A percentile compares a stretch with the other conserved stretches of the same genome.
These are phyloP conservation scores for Dendrolimus kikuchii DNA, from an alignment of 1,140 invertebrate species.

Conservation along the genomic window DNA sequence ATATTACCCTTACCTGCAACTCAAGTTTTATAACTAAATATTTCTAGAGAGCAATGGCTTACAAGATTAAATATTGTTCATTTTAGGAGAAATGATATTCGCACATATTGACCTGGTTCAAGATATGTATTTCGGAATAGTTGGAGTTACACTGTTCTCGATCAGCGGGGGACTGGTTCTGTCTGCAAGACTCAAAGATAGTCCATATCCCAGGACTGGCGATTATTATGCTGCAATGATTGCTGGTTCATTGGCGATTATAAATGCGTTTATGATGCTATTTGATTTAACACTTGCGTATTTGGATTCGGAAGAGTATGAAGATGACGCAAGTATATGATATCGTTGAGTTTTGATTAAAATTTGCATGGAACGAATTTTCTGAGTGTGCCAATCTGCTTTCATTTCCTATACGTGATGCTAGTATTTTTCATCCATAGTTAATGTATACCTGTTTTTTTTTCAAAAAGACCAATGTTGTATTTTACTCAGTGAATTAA, in stretches of 20 bases:
- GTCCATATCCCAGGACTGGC: constrained; percentile 36
- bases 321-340: constrained; percentile 50
- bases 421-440: constrained; percentile 2
- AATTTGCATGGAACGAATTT: background rate
- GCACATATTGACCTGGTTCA: constrained; percentile 57
- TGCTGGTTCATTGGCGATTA: constrained; percentile 30
- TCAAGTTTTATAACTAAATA: too few relatives aligned
- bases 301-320: constrained; percentile 57
- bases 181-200: constrained; percentile 23
- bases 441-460: constrained; percentile 3
- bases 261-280: constrained; percentile 47
- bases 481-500: background rate
- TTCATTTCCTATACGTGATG: background rate
- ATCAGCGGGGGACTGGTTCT: constrained; percentile 43
- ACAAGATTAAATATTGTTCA: too few relatives aligned
- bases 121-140: constrained; percentile 56
- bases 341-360: constrained; percentile 18
- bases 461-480: constrained; percentile 20
- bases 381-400: background rate
- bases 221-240: constrained; percentile 33
- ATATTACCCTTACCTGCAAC: background rate
- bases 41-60: too few relatives aligned
- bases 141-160: constrained; percentile 40
- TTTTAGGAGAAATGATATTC: constrained; percentile 55
- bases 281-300: constrained; percentile 56